These are phyloP conservation scores for Chymomyza fuscimana DNA, from an alignment of 2,888 invertebrate genomes.

Conservation along the genomic window DNA sequence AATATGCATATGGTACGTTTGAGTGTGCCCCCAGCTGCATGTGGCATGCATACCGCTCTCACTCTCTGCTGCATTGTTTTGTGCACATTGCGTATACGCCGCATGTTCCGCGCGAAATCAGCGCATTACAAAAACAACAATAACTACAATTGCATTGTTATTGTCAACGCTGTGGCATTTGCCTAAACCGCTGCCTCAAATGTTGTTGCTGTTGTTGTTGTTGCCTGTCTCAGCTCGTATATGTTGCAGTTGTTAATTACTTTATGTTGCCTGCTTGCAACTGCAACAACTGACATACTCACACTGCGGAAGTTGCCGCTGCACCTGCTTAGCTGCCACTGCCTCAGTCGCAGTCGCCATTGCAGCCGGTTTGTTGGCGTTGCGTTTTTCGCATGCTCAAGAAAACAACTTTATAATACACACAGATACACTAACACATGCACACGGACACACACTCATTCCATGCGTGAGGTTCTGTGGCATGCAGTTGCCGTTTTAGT, in stretches of 20 bases:
- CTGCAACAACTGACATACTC: neutral
- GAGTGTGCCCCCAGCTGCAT: conserved; percentile 30
- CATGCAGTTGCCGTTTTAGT: conserved; percentile 19
- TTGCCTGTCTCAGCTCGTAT: conserved; percentile 31
- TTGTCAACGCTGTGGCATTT: conserved; percentile 63
- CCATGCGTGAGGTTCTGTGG: conserved; percentile 57
- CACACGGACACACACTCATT: conserved; percentile 29
- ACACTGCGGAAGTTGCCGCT: conserved; percentile 10
- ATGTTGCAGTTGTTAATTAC: conserved; percentile 62
- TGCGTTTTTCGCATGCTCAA: neutral
- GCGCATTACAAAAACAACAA: conserved; percentile 48
- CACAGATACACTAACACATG: conserved; percentile 35
- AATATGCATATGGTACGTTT: conserved; percentile 20
- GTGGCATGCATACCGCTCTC: conserved; percentile 30
- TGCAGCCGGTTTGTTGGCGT: neutral
- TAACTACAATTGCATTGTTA: conserved; percentile 55
- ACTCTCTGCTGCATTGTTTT: conserved; percentile 16
- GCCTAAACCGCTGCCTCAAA: neutral
- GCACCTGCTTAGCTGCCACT: conserved; percentile 25
- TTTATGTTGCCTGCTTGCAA: conserved; percentile 56
- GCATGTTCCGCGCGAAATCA: conserved; percentile 54
- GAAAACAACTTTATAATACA: conserved; percentile 5
- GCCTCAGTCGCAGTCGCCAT: conserved; percentile 7
- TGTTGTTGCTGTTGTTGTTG: neutral
- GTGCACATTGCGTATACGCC: conserved; percentile 64